These are phyloP conservation scores for Stichodactyla helianthus DNA, from an alignment of 64 coral and sea anemone species.

Conservation along the genomic window DNA sequence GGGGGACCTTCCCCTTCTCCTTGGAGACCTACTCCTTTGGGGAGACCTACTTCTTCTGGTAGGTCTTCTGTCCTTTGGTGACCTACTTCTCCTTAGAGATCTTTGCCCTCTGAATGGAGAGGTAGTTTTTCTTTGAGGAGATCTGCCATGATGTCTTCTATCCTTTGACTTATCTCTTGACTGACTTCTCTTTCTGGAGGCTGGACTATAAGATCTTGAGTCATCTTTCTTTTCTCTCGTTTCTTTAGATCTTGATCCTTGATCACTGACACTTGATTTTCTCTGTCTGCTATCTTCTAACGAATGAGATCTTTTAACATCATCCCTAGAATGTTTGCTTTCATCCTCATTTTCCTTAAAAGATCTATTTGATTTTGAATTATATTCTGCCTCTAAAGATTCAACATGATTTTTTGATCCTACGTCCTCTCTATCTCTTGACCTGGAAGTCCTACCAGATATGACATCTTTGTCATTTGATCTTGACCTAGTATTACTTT, in stretches of 20 bases:
- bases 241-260: neutral
- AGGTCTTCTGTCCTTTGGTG: constrained; percentile 50
- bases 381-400: constrained; percentile 6
- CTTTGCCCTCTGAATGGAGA: constrained; percentile 9
- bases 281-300: neutral
- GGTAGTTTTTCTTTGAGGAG: neutral
- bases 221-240: neutral
- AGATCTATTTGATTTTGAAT: constrained; percentile 35
- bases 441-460: neutral
- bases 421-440: neutral
- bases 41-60: constrained; percentile 14
- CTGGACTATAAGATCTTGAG: constrained; percentile 45
- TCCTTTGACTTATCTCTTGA: constrained; percentile 6
- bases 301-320: neutral
- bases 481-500: neutral
- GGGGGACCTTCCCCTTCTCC: constrained; percentile 45
- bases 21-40: constrained; percentile 34
- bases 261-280: neutral
- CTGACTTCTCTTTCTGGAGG: constrained; percentile 23
- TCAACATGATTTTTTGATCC: neutral
- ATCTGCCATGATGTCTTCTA: constrained; percentile 5
- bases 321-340: neutral
- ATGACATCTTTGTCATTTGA: constrained; percentile 17
- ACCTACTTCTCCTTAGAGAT: constrained; percentile 46
- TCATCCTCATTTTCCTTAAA: neutral